Percentiles rank a stretch among this genome's conserved stretches.
These are phyloP conservation scores for Glyptemys insculpta DNA, from an alignment of 2,797 vertebrate genomes.

Conservation along the genomic window DNA sequence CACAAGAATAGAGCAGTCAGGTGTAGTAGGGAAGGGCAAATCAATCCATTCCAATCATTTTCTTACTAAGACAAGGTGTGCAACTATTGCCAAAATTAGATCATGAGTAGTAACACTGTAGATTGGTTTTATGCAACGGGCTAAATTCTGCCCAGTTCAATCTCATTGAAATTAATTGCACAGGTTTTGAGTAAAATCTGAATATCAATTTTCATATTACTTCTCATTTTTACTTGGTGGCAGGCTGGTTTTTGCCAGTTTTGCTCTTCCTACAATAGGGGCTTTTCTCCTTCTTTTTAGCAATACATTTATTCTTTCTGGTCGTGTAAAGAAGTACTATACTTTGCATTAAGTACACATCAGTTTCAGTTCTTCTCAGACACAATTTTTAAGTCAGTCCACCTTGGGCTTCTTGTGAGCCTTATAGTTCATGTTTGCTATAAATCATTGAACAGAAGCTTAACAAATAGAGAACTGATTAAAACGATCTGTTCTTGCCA, in stretches of 20 bases:
- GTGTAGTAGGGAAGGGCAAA: neutral
- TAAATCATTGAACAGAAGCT: neutral
- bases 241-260: neutral
- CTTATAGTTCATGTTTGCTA: neutral
- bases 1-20: neutral
- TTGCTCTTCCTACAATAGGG: neutral
- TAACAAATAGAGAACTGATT: neutral
- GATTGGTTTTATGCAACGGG: neutral
- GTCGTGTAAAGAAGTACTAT: neutral
- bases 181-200: neutral
- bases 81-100: neutral
- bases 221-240: neutral
- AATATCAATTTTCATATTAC: neutral
- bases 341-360: neutral
- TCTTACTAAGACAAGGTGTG: neutral
- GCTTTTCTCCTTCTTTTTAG: neutral
- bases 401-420: neutral
- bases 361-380: neutral
- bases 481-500: neutral
- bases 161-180: neutral
- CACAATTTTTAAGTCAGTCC: neutral
- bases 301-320: neutral
- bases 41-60: neutral
- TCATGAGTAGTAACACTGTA: neutral
- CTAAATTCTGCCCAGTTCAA: neutral